These are phyloP conservation scores for Rotaria magnacalcarata DNA, from an alignment of 2,888 invertebrate genomes.

Conservation along the genomic window DNA sequence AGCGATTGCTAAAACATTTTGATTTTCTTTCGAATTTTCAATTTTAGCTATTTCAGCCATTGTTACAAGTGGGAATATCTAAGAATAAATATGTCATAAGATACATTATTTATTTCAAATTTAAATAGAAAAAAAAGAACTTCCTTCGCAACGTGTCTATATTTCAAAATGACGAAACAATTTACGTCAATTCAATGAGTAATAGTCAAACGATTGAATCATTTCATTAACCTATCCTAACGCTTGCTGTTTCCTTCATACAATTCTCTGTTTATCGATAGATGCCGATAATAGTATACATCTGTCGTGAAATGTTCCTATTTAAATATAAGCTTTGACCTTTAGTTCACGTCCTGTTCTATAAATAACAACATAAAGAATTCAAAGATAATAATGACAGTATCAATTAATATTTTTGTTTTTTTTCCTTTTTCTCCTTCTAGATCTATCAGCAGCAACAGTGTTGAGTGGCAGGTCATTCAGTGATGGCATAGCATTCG, in stretches of 20 bases:
- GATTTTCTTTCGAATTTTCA: slow-evolving; percentile 47
- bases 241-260: background rate
- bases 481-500: background rate
- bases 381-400: background rate
- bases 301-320: background rate
- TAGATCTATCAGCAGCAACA: slow-evolving; percentile 21
- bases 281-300: background rate
- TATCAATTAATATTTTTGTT: background rate
- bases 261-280: background rate
- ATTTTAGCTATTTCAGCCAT: background rate
- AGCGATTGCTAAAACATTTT: slow-evolving; percentile 47
- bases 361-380: background rate
- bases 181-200: too few species aligned
- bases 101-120: background rate
- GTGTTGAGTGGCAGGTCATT: background rate
- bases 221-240: background rate
- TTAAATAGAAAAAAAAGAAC: background rate
- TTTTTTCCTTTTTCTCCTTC: background rate
- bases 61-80: background rate
- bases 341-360: background rate
- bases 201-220: background rate
- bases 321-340: background rate
- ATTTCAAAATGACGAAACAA: background rate
- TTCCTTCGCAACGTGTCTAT: background rate
- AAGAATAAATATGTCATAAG: too few species aligned